Percentiles rank a stretch among this genome's conserved stretches.
Evolutionary conservation across 2,888 invertebrate species (phyloP).

Genomic region (Nomada fucata): DNA sequence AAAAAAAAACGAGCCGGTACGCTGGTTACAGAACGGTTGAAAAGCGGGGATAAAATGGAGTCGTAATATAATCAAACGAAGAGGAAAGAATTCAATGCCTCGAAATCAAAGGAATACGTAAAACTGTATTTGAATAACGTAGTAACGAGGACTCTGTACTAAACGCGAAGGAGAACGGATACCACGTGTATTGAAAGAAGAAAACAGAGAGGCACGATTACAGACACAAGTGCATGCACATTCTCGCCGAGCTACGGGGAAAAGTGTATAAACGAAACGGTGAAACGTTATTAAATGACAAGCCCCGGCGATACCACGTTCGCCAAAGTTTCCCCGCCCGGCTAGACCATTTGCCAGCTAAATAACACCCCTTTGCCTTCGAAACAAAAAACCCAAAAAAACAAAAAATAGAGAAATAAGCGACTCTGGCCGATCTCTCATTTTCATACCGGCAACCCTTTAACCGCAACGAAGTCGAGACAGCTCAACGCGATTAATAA

Average conservation of each 20-base stretch:
- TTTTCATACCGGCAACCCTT: constrained; percentile 12
- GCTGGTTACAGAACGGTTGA: constrained; percentile 30
- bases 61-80: constrained; percentile 24
- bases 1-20: constrained; percentile 21
- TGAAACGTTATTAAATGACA: constrained; percentile 17
- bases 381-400: not conserved
- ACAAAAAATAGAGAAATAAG: not conserved
- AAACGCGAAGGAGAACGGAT: not conserved
- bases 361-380: not conserved
- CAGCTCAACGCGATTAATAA: constrained; percentile 44
- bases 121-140: not conserved
- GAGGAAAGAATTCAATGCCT: not conserved
- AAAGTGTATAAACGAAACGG: not conserved
- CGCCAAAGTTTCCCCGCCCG: constrained; percentile 4
- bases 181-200: not conserved
- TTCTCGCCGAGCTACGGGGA: not conserved
- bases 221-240: not conserved
- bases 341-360: constrained; percentile 6
- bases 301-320: not conserved
- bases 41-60: constrained; percentile 8
- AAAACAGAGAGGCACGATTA: not conserved
- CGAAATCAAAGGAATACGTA: not conserved
- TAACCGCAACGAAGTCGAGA: not conserved
- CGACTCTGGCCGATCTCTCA: not conserved
- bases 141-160: not conserved